phyloP scores from a whole-genome alignment of 2,797 vertebrate genomes.

The Betta splendens region DNA sequence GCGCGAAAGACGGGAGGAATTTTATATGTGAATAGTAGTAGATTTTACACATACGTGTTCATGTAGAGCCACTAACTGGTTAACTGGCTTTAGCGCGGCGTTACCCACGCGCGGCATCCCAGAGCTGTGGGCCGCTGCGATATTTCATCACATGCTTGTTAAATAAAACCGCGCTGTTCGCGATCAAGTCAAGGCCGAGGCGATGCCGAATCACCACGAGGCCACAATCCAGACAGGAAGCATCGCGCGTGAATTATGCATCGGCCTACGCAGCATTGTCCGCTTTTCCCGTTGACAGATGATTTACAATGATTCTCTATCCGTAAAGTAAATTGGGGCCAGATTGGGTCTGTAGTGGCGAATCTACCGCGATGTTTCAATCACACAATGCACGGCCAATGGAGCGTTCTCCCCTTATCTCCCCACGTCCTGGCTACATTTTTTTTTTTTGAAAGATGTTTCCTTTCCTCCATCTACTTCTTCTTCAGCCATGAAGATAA shows the following conservation, averaged over 20 bases:
- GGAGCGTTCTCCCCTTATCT: conserved; percentile 67
- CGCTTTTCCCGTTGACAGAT: conserved; percentile 55
- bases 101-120: too few relatives aligned
- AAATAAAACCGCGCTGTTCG: conserved; percentile 3
- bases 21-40: too few relatives aligned
- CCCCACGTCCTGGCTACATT: conserved; percentile 42
- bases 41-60: too few relatives aligned
- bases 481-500: conserved; percentile 71
- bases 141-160: too few relatives aligned
- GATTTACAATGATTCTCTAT: conserved; percentile 64
- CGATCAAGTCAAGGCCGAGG: not conserved
- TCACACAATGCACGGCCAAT: conserved; percentile 56
- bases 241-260: conserved; percentile 7
- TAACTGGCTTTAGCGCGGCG: too few relatives aligned
- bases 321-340: conserved; percentile 54
- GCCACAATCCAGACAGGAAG: conserved; percentile 2
- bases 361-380: conserved; percentile 58
- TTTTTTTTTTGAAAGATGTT: conserved; percentile 66
- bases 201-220: not conserved
- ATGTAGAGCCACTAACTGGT: too few relatives aligned
- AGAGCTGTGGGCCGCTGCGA: too few relatives aligned
- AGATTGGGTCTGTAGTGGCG: conserved; percentile 59
- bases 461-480: conserved; percentile 59
- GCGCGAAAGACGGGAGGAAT: too few relatives aligned
- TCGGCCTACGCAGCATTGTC: conserved; percentile 43